Base-by-base conservation (phyloP, 1,140 invertebrate genomes). In the Calephelis nemesis region DNA sequence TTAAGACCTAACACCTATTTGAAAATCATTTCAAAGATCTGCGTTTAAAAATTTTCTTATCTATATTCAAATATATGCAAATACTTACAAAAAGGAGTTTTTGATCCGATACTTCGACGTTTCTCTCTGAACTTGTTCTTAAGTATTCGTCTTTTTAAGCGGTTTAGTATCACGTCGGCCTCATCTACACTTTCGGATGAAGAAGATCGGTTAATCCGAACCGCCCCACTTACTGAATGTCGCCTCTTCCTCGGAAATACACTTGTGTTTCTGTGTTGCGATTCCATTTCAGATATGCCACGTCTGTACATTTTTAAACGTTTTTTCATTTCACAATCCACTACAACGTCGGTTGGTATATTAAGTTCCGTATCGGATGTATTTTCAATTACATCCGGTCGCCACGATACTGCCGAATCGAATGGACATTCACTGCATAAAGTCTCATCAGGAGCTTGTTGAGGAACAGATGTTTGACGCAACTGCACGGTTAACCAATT, bases 151-250 rank as follows among this genome's bases (percentile, higher is more conserved):
- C 92, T 83, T 76, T 88, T 89, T 63, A 92, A 81, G 49, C 92
- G 83, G 80, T 85, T 92, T 58, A 92, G 85, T 70, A 92, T 86
- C 65, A 89, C 74, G 75, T 92, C 92, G 30, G 90, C 92, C 73
- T 92, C 92, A 71, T 92, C 92, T 40, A 92, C 79, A 80, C 91
- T 92, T 73, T 92, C 92, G 39, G 92, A 92, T 47, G 92, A 92
- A 49, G 90, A 90, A 71, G 85, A 88, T 62, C 82, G 77, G 68
- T 65, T 75, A 70, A 82, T 73, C 72, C 72, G 77, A 74, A 83
- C 79, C 69, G 68, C 77, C 72, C 79, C 83, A 82, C 80, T 83
- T 69, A 87, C 80, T 50, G 87, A 90, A 68, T 90, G 80, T 70
- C 87, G 79, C 69, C 85, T 78, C 62, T 80, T 84, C 73, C 75